Conservation (phyloP, 2,797 vertebrate genomes). For the Galago senegalensis region DNA sequence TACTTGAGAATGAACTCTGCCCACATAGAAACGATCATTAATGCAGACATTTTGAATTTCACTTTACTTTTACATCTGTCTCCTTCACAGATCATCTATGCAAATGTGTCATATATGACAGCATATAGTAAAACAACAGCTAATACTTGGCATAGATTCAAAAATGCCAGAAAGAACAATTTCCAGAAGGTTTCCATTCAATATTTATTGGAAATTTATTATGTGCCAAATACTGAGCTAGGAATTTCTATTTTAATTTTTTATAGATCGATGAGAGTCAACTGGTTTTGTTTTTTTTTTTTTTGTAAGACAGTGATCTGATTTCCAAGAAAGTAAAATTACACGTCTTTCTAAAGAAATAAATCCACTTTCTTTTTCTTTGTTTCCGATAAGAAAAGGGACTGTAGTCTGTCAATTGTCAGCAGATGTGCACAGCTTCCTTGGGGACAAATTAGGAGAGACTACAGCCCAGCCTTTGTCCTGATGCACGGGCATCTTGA, state of each 20-base stretch:
- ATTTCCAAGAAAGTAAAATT: conserved; percentile 24
- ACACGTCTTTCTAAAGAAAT: conserved; percentile 28
- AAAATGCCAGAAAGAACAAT: conserved; percentile 58
- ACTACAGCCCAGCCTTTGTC: neutral
- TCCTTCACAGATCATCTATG: neutral
- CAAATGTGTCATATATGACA: neutral
- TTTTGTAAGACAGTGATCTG: neutral
- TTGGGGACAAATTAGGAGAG: neutral
- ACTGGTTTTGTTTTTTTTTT: neutral
- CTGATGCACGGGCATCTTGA: neutral
- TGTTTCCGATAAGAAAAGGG: conserved; percentile 42
- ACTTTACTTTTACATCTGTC: neutral
- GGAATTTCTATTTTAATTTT: conserved; percentile 53
- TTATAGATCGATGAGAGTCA: neutral
- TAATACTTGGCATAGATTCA: conserved; percentile 5
- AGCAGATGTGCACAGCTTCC: neutral
- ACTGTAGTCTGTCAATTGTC: neutral
- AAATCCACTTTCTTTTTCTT: conserved; percentile 51
- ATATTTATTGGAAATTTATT: neutral
- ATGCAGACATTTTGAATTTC: neutral
- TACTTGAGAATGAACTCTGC: neutral
- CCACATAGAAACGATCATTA: neutral
- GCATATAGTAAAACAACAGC: conserved; percentile 36
- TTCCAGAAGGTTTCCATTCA: conserved; percentile 25
- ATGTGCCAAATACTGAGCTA: conserved; percentile 19